Base-by-base conservation (phyloP, 2,888 invertebrate species). In the Scaptomyza reducta region DNA sequence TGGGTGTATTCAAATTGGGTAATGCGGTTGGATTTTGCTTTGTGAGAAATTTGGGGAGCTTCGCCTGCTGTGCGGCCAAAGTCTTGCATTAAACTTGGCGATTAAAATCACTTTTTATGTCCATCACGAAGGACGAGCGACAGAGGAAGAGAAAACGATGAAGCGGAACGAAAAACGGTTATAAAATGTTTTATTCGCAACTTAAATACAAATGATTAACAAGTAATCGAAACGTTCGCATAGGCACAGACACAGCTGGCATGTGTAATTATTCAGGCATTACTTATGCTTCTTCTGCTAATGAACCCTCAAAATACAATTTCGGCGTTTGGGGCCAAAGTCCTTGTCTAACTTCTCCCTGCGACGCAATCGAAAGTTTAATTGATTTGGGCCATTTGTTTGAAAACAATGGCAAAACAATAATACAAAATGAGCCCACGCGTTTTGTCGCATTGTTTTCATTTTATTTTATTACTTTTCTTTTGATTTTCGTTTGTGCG, bases 131-230 rank as follows among this genome's bases (percentile, higher is more conserved):
- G 25, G 54, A 44, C 53, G n/a, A 53, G 50, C 22, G 22, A 22
- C 22, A 4, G 5, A 5, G 13, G n/a, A 4, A 16, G 4, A 40
- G 31, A n/a, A 14, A 6, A 6, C n/a, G 35, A 2, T 6, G 33
- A 3, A 6, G 31, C 13, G 18, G 13, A 16, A 3, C 6, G 40
- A 3, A 4, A 10, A 10, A 16, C 33, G 66, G 49, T 29, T 65
- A 14, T 56, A 33, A 51, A 72, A 57, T 67, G n/a, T 66, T 27
- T 18, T 55, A 44, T 44, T 44, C 7, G 44, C 60, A 74, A 61
- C 45, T 45, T 55, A 77, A 72, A 80, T 61, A 72, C 83, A 45
- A 63, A 76, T 83, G 78, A 78, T 83, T 83, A 79, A 75, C 78
- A 72, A 66, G 80, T 61, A 65, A 79, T 83, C 80, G 80, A 63